Evolutionary conservation across 2,888 invertebrate species (phyloP).

Genomic region (Orthonychiurus folsomi): DNA sequence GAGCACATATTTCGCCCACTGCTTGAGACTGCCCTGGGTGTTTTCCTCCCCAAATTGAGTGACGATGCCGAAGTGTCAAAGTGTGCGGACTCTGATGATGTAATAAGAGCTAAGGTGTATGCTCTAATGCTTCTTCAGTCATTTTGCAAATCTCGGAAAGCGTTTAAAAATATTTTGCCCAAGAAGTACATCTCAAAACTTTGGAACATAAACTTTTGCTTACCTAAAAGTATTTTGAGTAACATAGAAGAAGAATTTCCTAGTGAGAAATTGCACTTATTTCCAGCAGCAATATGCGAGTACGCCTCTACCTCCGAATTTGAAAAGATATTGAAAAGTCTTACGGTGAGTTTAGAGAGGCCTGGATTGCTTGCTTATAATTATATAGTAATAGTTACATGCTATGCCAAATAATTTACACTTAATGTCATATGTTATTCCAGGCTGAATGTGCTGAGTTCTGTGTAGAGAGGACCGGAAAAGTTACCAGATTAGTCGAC

Average conservation of each 20-base stretch:
- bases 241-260: not conserved
- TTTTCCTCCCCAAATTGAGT: too few relatives aligned
- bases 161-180: not conserved
- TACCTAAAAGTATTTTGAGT: not conserved
- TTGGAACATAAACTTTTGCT: conserved; percentile 1
- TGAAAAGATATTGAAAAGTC: not conserved
- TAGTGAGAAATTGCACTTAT: not conserved
- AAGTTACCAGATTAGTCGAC: not conserved
- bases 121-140: conserved; percentile 1
- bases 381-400: too few relatives aligned
- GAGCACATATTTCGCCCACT: too few relatives aligned
- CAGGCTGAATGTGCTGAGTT: not conserved
- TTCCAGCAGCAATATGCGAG: conserved; percentile 20
- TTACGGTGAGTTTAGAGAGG: not conserved
- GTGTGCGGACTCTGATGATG: conserved; percentile 1
- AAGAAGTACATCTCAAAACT: not conserved
- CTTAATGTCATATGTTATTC: too few relatives aligned
- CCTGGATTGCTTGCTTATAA: not conserved
- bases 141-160: conserved; percentile 8
- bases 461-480: not conserved
- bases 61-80: not conserved
- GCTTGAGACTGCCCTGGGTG: too few relatives aligned
- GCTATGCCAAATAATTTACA: too few relatives aligned
- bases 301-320: conserved; percentile 23
- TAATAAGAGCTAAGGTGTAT: not conserved